Evolutionary conservation across 2,797 vertebrate species (phyloP), one percentile per base, ranked within the genome.

Genomic region (Mus spretus): DNA sequence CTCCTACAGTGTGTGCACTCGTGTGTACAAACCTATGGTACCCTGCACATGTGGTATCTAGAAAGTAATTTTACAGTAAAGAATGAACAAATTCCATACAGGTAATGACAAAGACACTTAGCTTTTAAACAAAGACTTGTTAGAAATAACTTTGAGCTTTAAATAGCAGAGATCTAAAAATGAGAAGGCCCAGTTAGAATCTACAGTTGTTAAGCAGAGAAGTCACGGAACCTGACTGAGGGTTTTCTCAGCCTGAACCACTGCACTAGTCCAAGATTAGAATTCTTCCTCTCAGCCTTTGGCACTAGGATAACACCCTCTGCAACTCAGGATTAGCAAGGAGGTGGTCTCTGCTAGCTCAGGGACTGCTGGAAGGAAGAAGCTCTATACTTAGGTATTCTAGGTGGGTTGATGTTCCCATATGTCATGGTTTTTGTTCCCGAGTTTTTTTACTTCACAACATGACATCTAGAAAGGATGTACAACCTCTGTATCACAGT

Each of bases 81-180:
- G 37, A 37, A 22, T 26, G 67, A 61, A 70, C 34, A 74, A 80
- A 82, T n/a, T 65, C 47, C 47, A 78, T 55, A 53, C 20, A 91
- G 63, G 59, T 65, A 55, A 61, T 6, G 14, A 72, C 90, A 91
- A 75, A 57, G 59, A 90, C 79, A 92, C 19, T 19, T 28, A 93
- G 57, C 78, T 37, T 97, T 93, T 93, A 70, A 83, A 65, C 75
- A 92, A 74, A 96, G 37, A 85, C n/a, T 90, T 11, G 37, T 87
- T 72, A 78, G 79, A 61, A 94, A 96, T 63, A 31, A 63, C 57
- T 81, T 85, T 82, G 31, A 22, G 47, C 74, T 91, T 28, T 11
- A 34, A 86, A 47, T 65, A 84, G 37, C 22, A 85, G 87, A 91
- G 61, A 65, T 55, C 57, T 61, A n/a, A 40, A 12, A 40, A 70